Evolutionary conservation across 2,113 vertebrate genomes (phyloP).

Genomic region (Saccopteryx bilineata): DNA sequence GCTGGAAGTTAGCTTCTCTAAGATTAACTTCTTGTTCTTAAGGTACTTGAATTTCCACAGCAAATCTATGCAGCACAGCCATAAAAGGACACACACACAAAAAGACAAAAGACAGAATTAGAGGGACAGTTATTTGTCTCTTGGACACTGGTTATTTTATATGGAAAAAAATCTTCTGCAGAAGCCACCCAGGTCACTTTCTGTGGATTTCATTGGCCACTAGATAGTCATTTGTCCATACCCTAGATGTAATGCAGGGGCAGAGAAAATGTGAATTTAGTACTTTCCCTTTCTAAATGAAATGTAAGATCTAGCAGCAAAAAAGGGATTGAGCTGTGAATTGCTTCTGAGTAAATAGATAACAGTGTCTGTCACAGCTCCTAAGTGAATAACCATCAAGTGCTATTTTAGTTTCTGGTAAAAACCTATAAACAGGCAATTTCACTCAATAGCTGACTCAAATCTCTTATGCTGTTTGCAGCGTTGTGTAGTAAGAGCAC

Average conservation of each 20-base stretch:
- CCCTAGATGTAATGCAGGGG: background rate
- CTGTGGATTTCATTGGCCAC: background rate
- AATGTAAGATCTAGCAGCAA: background rate
- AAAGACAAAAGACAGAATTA: background rate
- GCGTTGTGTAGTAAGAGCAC: background rate
- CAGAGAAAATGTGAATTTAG: background rate
- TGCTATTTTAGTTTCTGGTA: background rate
- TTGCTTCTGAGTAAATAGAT: slow-evolving; percentile 16
- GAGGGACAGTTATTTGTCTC: background rate
- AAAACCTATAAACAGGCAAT: background rate
- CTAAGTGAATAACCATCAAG: background rate
- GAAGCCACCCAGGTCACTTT: background rate
- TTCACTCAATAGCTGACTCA: background rate
- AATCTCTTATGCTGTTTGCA: background rate
- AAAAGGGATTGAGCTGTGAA: background rate
- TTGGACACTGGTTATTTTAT: background rate
- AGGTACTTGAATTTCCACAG: background rate
- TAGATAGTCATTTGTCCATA: background rate
- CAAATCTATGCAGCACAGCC: background rate
- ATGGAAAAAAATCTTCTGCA: background rate
- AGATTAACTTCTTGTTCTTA: slow-evolving; percentile 17
- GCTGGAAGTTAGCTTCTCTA: background rate
- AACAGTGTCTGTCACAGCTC: background rate
- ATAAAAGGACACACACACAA: too few relatives aligned
- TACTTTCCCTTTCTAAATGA: background rate